Evolutionary conservation across 2,113 vertebrate genomes (phyloP).

Genomic region (Guaruba guarouba): DNA sequence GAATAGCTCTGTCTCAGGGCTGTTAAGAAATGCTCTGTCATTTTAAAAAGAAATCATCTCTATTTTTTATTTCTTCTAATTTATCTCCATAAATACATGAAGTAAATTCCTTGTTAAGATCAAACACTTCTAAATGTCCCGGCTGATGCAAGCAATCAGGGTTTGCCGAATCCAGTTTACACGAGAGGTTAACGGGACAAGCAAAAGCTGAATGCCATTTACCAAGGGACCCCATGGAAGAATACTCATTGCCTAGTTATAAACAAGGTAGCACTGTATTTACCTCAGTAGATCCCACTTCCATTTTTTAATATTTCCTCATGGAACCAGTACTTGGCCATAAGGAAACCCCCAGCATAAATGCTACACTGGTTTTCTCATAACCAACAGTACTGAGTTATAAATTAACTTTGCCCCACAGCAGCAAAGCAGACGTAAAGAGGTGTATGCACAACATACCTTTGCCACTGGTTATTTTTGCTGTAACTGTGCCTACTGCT

Average conservation of each 20-base stretch:
- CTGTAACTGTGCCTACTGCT: neutral
- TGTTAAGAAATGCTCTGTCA: neutral
- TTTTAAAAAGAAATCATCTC: neutral
- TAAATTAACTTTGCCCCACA: neutral
- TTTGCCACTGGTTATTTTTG: neutral
- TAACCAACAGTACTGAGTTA: neutral
- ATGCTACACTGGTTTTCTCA: neutral
- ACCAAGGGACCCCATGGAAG: neutral
- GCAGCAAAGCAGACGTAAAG: neutral
- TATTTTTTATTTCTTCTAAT: neutral
- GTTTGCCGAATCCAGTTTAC: neutral
- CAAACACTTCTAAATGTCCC: neutral
- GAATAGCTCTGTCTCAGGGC: neutral
- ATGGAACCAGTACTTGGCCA: neutral
- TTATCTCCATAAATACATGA: neutral
- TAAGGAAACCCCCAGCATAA: neutral
- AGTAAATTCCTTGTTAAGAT: neutral
- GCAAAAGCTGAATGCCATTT: neutral
- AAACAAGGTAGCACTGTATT: neutral
- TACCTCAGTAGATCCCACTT: neutral
- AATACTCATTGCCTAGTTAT: neutral
- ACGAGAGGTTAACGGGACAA: neutral
- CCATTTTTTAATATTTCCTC: neutral
- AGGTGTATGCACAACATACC: neutral
- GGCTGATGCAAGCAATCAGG: neutral